Evolutionary conservation across 2,888 invertebrate genomes (phyloP), one percentile per base, ranked within the genome.

Genomic region (Philopedon plagiatum): DNA sequence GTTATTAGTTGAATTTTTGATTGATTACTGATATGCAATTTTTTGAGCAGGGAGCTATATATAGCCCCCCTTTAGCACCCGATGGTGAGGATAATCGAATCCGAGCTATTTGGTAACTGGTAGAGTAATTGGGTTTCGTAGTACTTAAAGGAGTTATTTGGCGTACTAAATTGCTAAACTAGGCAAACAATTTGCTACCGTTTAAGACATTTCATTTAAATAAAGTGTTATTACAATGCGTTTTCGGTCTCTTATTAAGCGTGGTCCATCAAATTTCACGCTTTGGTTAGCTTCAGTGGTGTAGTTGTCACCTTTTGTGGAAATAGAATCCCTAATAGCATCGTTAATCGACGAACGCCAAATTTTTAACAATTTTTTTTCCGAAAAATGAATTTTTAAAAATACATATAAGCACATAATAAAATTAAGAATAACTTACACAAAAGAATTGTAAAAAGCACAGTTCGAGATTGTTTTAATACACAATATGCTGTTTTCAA

Each of bases 201-300:
- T 63, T 61, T 41, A 21, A 62, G 19, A 18, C 37, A 66, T 66
- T 66, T 60, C 66, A 67, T 67, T 63, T 73, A 54, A 72, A 62
- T 64, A 15, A n/a, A 34, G 44, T 21, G 23, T n/a, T 66, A 62
- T 61, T 73, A 60, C 65, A 41, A 34, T 57, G 23, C 49, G 46
- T 58, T 73, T 73, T 68, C 61, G 29, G n/a, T 72, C 54, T 54
- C 26, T 58, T 21, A 65, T 73, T 70, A 70, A 66, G 66, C 63
- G 68, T 74, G 71, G 74, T 67, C 37, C 70, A 74, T 70, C 69
- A 56, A n/a, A 73, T 73, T 73, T 73, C 41, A 65, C 65, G 65
- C 15, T 41, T 64, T 29, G 69, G 51, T 51, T 58, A 51, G 23
- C 5, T 44, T 66, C 72, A 72, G 67, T 67, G 63, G 61, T 65